Evolutionary conservation across 2,113 vertebrate species (phyloP), one percentile per base, ranked within the genome.

Genomic region (Macroglossus sobrinus): DNA sequence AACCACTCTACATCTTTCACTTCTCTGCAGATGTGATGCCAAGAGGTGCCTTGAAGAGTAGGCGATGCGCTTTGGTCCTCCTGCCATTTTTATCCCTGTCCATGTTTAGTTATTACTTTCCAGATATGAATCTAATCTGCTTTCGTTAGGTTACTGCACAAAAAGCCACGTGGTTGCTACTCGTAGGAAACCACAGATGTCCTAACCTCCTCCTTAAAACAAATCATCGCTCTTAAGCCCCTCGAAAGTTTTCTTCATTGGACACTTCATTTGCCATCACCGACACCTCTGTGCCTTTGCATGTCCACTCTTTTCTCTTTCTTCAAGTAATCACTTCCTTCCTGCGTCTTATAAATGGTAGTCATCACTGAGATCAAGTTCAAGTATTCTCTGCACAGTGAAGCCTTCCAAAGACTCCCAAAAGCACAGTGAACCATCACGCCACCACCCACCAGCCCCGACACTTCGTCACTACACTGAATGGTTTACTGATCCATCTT

Each of bases 351-450:
- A 14, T 50, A 95, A 57, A n/a, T 76, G 35, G 28, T 40, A 94
- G 50, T 71, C 38, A 82, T 28, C 40, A 43, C 45, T 85, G 33
- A 95, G 59, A 78, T 91, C n/a, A 93, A 91, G 61, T 84, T 92
- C 53, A 91, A 90, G 35, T 80, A 63, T 59, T 87, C 50, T 57
- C 80, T 87, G 45, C 26, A 74, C 24, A 74, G n/a, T 50, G 13
- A 84, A 64, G 61, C 61, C 50, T n/a, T 68, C 55, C 26, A 91
- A 93, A 68, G 43, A 45, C 16, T 63, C n/a, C 59, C 12, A 13
- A 80, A 59, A 80, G 45, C 50, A 59, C 16, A 19, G 15, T 12
- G 59, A 82, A 19, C 84, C 78, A 38, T 55, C 53, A 61, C 57
- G 24, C 24, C 43, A 24, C 59, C 33, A n/a, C 50, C 24, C 10